Percentiles rank a stretch among this genome's conserved stretches.
Evolutionary conservation across 2,888 invertebrate species (phyloP).

Genomic region (Trissolcus brochymenae): DNA sequence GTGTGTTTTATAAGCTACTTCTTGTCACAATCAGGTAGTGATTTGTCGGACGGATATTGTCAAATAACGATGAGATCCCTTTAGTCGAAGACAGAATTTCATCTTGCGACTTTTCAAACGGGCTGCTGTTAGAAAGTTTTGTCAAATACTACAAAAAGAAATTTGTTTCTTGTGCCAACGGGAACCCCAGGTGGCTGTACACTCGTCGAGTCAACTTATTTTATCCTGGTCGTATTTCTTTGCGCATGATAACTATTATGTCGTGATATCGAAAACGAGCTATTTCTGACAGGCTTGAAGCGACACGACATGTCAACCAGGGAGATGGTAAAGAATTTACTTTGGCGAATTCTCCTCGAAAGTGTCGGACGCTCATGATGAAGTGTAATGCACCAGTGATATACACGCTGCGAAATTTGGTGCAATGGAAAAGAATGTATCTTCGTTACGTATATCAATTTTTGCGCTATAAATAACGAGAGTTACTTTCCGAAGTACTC

Average conservation of each 20-base stretch:
- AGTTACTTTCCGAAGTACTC: slow-evolving; percentile 12
- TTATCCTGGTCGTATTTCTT: slow-evolving; percentile 13
- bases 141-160: not conserved
- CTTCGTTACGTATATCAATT: slow-evolving; percentile 39
- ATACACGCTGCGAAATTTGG: slow-evolving; percentile 9
- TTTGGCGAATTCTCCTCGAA: slow-evolving; percentile 15
- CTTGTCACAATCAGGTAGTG: not conserved
- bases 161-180: not conserved
- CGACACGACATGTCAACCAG: slow-evolving; percentile 16
- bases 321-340: slow-evolving; percentile 14
- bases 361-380: slow-evolving; percentile 22
- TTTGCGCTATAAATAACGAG: slow-evolving; percentile 21
- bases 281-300: slow-evolving; percentile 13
- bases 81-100: slow-evolving; percentile 6
- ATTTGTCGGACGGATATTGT: slow-evolving; percentile 9
- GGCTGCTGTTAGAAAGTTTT: slow-evolving; percentile 17
- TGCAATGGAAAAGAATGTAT: slow-evolving; percentile 29
- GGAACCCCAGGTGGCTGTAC: not conserved
- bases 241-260: slow-evolving; percentile 12
- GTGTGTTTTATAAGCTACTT: not conserved
- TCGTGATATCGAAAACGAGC: not conserved
- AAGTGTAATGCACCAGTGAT: slow-evolving; percentile 28
- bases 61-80: slow-evolving; percentile 1
- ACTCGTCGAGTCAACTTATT: not conserved
- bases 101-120: not conserved